These are phyloP conservation scores for Pemphredon lugubris DNA, from an alignment of 2,888 invertebrate species.

Conservation along the genomic window DNA sequence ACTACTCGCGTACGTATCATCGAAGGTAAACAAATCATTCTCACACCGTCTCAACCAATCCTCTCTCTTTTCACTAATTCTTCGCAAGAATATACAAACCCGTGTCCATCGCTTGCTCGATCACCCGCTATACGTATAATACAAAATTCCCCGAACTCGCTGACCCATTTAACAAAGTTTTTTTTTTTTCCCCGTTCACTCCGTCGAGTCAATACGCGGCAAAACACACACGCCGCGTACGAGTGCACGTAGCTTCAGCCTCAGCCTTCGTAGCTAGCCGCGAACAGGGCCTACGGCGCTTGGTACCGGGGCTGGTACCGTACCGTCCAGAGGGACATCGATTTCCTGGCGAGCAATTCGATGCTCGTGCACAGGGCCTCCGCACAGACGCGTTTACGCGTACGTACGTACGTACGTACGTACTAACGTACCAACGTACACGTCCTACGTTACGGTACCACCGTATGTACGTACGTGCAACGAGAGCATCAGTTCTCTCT, in stretches of 20 bases:
- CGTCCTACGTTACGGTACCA: too few species aligned
- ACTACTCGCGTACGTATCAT: too few species aligned
- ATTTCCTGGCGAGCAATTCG: constrained; percentile 70
- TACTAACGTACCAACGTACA: background rate
- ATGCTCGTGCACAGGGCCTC: constrained; percentile 59
- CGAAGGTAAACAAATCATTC: too few species aligned
- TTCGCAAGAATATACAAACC: too few species aligned
- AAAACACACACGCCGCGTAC: constrained; percentile 6
- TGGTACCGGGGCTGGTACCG: constrained; percentile 55
- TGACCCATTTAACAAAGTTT: background rate
- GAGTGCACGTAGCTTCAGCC: background rate
- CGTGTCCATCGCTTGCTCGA: too few species aligned
- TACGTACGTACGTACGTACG: constrained; percentile 17
- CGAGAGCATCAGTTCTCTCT: too few species aligned
- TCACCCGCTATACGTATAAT: too few species aligned
- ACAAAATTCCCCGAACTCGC: background rate
- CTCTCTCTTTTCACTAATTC: too few species aligned
- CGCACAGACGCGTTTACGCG: constrained; percentile 33
- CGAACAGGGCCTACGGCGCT: constrained; percentile 44
- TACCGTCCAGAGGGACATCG: constrained; percentile 64
- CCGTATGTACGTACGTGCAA: too few species aligned
- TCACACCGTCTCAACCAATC: too few species aligned
- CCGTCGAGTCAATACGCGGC: background rate
- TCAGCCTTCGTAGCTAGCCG: constrained; percentile 15
- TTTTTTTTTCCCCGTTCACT: background rate